Base-by-base conservation (phyloP, 2,113 vertebrate genomes). In the Callipepla californica region DNA sequence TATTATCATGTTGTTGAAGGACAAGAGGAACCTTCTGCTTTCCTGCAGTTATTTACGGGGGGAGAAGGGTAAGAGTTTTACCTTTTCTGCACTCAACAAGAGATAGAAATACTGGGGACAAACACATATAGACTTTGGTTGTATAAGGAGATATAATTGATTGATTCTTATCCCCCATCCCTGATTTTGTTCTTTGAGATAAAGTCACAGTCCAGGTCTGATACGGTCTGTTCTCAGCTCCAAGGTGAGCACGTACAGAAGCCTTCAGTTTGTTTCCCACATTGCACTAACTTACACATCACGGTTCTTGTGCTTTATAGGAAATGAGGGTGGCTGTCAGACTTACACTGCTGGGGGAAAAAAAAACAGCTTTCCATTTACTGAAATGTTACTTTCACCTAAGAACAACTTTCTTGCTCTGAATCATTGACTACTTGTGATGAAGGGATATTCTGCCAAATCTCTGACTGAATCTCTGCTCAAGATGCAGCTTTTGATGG, bases 201-300 rank as follows among this genome's bases (percentile, higher is more conserved):
- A 59, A 86, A 86, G 85, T 21, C 36, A 72, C 13, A n/a, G 18
- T 73, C 23, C 53, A 87, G 45, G 53, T 65, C 51, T 62, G 61
- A 65, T 36, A 19, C 86, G 44, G 40, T 62, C 77, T 87, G 77
- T 21, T 0, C 59, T 90, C 20, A 38, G n/a, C 36, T 66, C 40
- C 77, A 81, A 90, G 30, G 48, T 36, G 36, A 93, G 62, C 44
- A 92, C 89, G 85, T 92, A 92, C 28, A 50, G 58, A 82, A 67
- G 38, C 28, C 81, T 83, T 74, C 57, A 70, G 53, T 87, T 92
- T 11, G 84, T 90, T 90, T 92, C 32, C 77, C 51, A 34, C 34
- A 9, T 8, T 28, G 44, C 7, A 13, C 15, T 36, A n/a, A 47
- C 48, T 77, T 95, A 80, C 78, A 81, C 40, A 62, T 66, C 2